Percentiles rank a stretch among this genome's conserved stretches.
Evolutionary conservation across 37 sponge, comb jelly and placozoan genomes (phyloP).

Genomic region (Chondrosia reniformis): DNA sequence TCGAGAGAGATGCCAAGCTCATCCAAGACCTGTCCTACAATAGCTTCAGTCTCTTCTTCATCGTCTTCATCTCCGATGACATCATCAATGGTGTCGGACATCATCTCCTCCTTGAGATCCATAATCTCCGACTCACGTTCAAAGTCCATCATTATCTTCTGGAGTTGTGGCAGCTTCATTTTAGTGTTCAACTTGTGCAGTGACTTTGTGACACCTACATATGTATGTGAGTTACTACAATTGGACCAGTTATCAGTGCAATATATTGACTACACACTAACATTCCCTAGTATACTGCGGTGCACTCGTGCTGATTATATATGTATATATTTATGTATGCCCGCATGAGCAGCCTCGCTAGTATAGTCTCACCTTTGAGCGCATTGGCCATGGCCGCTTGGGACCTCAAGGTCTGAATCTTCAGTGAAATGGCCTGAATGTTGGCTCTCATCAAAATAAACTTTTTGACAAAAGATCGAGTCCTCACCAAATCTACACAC

Average conservation of each 20-base stretch:
- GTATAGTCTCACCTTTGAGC: conserved; percentile 76
- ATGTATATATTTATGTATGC: not conserved
- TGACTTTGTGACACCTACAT: conserved; percentile 82
- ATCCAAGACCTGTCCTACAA: conserved; percentile 81
- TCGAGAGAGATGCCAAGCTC: conserved; percentile 84
- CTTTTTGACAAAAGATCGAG: conserved; percentile 88
- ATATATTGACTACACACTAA: too few relatives aligned
- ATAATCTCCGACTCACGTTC: conserved; percentile 95
- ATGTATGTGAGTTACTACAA: too few relatives aligned
- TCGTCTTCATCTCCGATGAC: conserved; percentile 94
- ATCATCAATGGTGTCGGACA: conserved; percentile 95
- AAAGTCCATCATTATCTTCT: conserved; percentile 99
- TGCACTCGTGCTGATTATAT: too few relatives aligned
- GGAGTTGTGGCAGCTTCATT: conserved; percentile 91
- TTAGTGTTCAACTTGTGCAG: conserved; percentile 79
- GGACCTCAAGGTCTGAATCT: conserved; percentile 89
- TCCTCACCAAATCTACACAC: conserved; percentile 79
- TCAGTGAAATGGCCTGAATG: conserved; percentile 91
- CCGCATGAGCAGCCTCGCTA: not conserved
- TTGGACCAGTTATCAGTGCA: too few relatives aligned
- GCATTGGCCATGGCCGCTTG: conserved; percentile 97
- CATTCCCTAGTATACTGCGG: too few relatives aligned
- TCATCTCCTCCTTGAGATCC: conserved; percentile 98
- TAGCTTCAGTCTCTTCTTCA: conserved; percentile 85
- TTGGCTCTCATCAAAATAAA: conserved; percentile 97